These are phyloP conservation scores for Mus caroli DNA, from an alignment of 2,797 vertebrate genomes.

Conservation along the genomic window DNA sequence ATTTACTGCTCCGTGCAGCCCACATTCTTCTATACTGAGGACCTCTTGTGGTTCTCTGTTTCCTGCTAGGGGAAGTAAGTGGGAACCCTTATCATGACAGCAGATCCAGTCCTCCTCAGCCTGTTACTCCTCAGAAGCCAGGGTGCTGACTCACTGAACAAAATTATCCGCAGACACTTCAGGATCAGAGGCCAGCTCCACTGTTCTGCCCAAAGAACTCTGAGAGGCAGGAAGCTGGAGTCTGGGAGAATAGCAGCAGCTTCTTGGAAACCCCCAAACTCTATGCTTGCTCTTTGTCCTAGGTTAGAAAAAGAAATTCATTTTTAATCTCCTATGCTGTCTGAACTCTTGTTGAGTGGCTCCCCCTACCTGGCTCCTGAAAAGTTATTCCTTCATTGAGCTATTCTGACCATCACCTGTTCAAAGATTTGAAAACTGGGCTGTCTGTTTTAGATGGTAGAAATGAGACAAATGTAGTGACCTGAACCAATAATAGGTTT, in stretches of 20 bases:
- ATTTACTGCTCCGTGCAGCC: neutral
- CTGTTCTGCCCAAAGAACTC: neutral
- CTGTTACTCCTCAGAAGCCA: neutral
- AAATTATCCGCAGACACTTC: neutral
- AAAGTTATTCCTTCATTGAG: neutral
- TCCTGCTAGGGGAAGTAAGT: neutral
- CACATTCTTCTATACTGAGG: neutral
- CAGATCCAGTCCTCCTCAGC: neutral
- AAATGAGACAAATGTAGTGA: neutral
- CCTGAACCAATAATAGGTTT: constrained; percentile 1
- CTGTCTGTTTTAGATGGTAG: neutral
- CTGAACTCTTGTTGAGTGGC: neutral
- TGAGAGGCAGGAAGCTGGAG: neutral
- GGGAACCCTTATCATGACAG: neutral
- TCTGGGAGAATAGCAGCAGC: neutral
- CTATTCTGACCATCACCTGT: neutral
- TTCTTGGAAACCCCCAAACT: neutral
- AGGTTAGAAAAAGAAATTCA: neutral
- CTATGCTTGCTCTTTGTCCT: neutral
- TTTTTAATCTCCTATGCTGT: neutral
- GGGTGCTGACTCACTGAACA: constrained; percentile 33
- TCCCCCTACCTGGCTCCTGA: neutral
- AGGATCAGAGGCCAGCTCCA: neutral
- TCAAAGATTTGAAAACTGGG: neutral
- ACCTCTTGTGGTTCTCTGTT: neutral